Evolutionary conservation across 1,140 invertebrate genomes (phyloP).

Genomic region (Rhynchophorus ferrugineus): DNA sequence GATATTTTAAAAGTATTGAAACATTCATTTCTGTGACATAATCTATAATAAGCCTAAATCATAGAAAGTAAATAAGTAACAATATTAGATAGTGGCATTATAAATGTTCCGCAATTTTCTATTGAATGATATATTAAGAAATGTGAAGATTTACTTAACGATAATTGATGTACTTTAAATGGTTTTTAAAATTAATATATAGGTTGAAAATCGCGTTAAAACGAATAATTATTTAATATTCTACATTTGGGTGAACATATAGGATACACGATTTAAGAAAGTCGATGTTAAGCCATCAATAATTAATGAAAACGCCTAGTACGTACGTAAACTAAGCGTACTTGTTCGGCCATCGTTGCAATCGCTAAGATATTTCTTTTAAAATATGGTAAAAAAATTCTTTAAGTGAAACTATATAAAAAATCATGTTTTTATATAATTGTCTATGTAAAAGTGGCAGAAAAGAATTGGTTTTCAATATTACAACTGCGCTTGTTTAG

Average conservation of each 20-base stretch:
- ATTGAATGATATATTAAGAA: too few species aligned
- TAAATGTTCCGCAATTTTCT: too few species aligned
- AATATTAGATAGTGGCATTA: too few species aligned
- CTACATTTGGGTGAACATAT: constrained; percentile 31
- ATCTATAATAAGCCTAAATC: too few species aligned
- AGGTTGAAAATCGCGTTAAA: neutral
- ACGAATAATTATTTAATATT: constrained; percentile 24
- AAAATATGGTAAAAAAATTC: constrained; percentile 27
- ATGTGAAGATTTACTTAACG: too few species aligned
- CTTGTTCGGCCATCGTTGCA: constrained; percentile 1
- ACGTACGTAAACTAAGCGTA: neutral
- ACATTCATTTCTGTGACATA: too few species aligned
- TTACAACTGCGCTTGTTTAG: too few species aligned
- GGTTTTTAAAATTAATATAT: too few species aligned
- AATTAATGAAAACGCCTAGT: constrained; percentile 8
- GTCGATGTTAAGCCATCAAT: constrained; percentile 12
- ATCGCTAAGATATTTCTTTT: neutral
- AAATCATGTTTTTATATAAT: constrained; percentile 17
- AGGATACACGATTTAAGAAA: constrained; percentile 28
- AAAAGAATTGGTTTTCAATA: constrained; percentile 2
- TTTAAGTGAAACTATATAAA: constrained; percentile 26
- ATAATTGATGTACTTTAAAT: too few species aligned
- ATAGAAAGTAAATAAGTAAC: too few species aligned
- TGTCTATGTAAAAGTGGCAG: neutral
- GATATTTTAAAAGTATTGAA: too few species aligned